phyloP scores from a whole-genome alignment of 1,140 invertebrate genomes.

The Colletes latitarsis region DNA sequence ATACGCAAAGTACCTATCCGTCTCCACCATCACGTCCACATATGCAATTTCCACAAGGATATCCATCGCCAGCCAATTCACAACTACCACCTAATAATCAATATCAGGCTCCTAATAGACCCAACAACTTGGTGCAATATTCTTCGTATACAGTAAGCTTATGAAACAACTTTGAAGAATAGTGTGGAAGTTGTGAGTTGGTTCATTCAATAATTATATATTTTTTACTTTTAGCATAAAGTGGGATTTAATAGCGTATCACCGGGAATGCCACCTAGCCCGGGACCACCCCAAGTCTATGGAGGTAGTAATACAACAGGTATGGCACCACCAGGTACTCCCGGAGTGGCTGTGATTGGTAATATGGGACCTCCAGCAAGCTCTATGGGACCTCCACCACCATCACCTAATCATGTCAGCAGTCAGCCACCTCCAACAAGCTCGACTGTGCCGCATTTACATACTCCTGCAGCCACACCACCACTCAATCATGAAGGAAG shows the following conservation, averaged over 20 bases:
- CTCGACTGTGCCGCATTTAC: slow-evolving; percentile 77
- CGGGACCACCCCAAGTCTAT: slow-evolving; percentile 78
- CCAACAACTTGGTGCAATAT: slow-evolving; percentile 80
- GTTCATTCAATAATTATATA: background rate
- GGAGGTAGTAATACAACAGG: slow-evolving; percentile 75
- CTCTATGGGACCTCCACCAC: slow-evolving; percentile 81
- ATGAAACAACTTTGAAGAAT: background rate
- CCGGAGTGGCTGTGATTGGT: slow-evolving; percentile 74
- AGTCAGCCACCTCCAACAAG: slow-evolving; percentile 80
- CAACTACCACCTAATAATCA: slow-evolving; percentile 79
- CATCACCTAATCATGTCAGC: slow-evolving; percentile 82
- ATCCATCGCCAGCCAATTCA: slow-evolving; percentile 76
- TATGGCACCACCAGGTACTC: slow-evolving; percentile 81
- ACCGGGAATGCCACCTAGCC: slow-evolving; percentile 76
- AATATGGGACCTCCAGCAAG: slow-evolving; percentile 79
- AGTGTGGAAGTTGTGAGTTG: background rate
- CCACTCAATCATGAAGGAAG: slow-evolving; percentile 81
- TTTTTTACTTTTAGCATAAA: slow-evolving; percentile 73
- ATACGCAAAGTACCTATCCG: slow-evolving; percentile 78
- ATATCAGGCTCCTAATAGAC: slow-evolving; percentile 76
- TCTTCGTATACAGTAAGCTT: slow-evolving; percentile 76
- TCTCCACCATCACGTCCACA: slow-evolving; percentile 73
- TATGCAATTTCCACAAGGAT: slow-evolving; percentile 78
- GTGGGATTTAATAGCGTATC: slow-evolving; percentile 78
- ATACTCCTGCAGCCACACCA: slow-evolving; percentile 74